Base-by-base conservation (phyloP, 2,888 invertebrate species). In the Apamea monoglypha region DNA sequence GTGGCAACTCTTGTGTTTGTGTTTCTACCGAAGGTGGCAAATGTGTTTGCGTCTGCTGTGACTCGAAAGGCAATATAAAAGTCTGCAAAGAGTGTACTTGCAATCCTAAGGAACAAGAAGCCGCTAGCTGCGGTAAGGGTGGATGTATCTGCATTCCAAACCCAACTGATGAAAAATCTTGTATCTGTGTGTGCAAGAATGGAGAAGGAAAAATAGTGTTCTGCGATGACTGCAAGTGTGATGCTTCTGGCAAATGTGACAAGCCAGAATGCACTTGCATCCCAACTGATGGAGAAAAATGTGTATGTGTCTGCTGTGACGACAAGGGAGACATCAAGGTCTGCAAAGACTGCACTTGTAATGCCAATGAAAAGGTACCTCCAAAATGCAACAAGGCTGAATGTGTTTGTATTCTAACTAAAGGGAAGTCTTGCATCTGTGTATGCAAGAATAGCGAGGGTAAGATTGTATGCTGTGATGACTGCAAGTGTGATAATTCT, bases 61-160 rank as follows among this genome's bases (percentile, higher is more conserved):
- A 90, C 4, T 32, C 47, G 0, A 84, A 78, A 69, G 83, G 85
- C 8, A 80, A 61, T 8, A 74, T 88, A 2, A 87, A 80, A 16
- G 75, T 81, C 36, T 90, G 91, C 44, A 81, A 88, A 29, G 88
- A 90, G 12, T 92, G 92, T 64, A 76, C 64, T 61, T 89, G 89
- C 47, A 64, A 61, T 25, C 10, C 50, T 5, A 75, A 67, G 1
- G 56, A 80, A 21, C 12, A 61, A 1, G 71, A 68, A 36, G 47
- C 61, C 14, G 3, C 76, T 29, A 81, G 77, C 72, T 89, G 93
- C 72, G 84, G 85, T 59, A 90, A 89, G 18, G 59, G 84, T 5
- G 89, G 88, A 68, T 94, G 94, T 75, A 72, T 89, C 29, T 93
- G 93, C 56, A 87, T 94, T 5, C 56, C 68, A n/a, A 5, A 91